Evolutionary conservation across 2,113 vertebrate genomes (phyloP).

Genomic region (Kryptolebias marmoratus): DNA sequence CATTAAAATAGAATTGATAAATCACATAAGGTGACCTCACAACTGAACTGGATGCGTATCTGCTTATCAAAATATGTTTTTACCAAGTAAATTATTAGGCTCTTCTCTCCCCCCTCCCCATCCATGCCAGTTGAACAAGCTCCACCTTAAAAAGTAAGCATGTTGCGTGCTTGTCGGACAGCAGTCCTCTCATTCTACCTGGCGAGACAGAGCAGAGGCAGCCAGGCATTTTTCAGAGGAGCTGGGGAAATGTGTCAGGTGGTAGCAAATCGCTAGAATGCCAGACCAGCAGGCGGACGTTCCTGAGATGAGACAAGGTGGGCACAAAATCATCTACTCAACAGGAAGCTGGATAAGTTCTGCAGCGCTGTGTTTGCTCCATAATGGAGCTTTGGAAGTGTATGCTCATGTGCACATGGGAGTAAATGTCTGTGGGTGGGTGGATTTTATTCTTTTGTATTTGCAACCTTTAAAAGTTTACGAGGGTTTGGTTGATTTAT

Average conservation of each 20-base stretch:
- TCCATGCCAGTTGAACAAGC: constrained; percentile 17
- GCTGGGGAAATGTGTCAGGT: constrained; percentile 49
- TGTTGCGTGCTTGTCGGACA: constrained; percentile 49
- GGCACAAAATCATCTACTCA: constrained; percentile 51
- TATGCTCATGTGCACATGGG: background rate
- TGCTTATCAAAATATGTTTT: constrained; percentile 8
- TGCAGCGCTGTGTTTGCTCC: constrained; percentile 19
- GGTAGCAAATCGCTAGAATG: constrained; percentile 60
- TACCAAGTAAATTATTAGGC: constrained; percentile 1
- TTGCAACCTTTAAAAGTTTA: background rate
- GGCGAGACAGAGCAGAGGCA: constrained; percentile 34
- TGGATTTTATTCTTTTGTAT: constrained; percentile 3
- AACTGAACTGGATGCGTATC: background rate
- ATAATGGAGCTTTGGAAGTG: constrained; percentile 12
- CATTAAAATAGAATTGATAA: too few relatives aligned
- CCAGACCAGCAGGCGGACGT: constrained; percentile 53
- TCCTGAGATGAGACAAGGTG: constrained; percentile 46
- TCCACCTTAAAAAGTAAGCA: constrained; percentile 28
- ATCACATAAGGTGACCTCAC: too few relatives aligned
- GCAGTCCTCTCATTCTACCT: constrained; percentile 26
- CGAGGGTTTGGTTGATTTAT: constrained; percentile 5
- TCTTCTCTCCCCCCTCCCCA: background rate
- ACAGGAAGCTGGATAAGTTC: constrained; percentile 45
- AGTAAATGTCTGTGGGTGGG: background rate
- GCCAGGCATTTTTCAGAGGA: constrained; percentile 49